phyloP scores from a whole-genome alignment of 2,888 invertebrate genomes.

The Gortyna flavago region DNA sequence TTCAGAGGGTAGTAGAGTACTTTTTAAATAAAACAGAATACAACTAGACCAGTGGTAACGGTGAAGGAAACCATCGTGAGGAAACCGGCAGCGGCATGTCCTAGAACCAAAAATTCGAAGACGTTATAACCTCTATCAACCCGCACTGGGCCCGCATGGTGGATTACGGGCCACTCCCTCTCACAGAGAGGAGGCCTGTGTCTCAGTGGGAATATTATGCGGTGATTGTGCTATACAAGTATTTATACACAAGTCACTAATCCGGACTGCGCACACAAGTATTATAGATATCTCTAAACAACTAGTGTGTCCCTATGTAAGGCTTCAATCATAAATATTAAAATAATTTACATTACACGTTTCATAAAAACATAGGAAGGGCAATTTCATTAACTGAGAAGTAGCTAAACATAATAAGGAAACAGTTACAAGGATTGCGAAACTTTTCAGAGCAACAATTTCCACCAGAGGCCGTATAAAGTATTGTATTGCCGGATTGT shows the following conservation, averaged over 20 bases:
- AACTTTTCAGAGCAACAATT: not conserved
- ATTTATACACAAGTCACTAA: not conserved
- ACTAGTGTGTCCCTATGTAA: not conserved
- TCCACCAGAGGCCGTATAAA: slow-evolving; percentile 18
- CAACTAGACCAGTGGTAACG: not conserved
- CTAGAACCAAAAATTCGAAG: too few relatives aligned
- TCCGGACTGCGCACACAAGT: not conserved
- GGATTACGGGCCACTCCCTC: too few relatives aligned
- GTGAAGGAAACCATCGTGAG: too few relatives aligned
- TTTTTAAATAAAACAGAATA: not conserved
- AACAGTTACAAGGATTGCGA: not conserved
- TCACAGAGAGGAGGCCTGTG: too few relatives aligned
- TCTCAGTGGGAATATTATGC: not conserved
- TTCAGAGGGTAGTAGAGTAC: not conserved
- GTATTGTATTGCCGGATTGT: too few relatives aligned
- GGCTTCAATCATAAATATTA: not conserved
- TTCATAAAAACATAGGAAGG: not conserved
- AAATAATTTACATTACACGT: not conserved
- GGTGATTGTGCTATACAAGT: not conserved
- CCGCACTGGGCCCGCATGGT: too few relatives aligned
- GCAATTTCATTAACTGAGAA: not conserved
- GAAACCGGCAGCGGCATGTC: too few relatives aligned
- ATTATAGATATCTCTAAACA: not conserved
- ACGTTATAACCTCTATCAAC: too few relatives aligned
- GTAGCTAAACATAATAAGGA: not conserved